Conservation (phyloP, 1,140 invertebrate species). For the Saccostrea cuccullata region DNA sequence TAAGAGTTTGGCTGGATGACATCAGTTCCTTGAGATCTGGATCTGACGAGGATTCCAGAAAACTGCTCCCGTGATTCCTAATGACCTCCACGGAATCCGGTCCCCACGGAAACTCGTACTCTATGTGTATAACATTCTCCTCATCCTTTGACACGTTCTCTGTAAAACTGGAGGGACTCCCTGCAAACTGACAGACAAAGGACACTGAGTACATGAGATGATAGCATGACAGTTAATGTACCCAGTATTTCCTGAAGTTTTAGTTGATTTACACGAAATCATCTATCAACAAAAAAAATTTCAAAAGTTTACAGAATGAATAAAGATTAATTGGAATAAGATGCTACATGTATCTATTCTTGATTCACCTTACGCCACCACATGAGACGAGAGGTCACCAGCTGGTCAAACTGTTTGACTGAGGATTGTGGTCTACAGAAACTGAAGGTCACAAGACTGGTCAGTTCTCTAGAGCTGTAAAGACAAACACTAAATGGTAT, state of each 20-base stretch:
- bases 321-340: no score
- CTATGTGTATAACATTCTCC: constrained; percentile 28
- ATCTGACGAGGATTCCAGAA: constrained; percentile 8
- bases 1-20: neutral
- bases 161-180: constrained; percentile 42
- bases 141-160: constrained; percentile 24
- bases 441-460: constrained; percentile 24
- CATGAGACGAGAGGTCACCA: constrained; percentile 34
- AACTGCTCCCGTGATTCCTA: constrained; percentile 29
- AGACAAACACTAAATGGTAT: no score
- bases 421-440: constrained; percentile 20
- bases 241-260: no score
- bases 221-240: no score
- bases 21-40: constrained; percentile 35
- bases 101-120: constrained; percentile 55
- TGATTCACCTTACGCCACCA: constrained; percentile 47
- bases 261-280: no score
- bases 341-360: neutral
- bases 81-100: constrained; percentile 42
- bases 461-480: constrained; percentile 26
- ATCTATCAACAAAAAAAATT: no score
- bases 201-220: neutral
- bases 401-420: constrained; percentile 18
- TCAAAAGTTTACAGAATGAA: no score
- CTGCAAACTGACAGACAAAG: constrained; percentile 37